These are phyloP conservation scores for Pimpla rufipes DNA, from an alignment of 2,888 invertebrate species.

Conservation along the genomic window DNA sequence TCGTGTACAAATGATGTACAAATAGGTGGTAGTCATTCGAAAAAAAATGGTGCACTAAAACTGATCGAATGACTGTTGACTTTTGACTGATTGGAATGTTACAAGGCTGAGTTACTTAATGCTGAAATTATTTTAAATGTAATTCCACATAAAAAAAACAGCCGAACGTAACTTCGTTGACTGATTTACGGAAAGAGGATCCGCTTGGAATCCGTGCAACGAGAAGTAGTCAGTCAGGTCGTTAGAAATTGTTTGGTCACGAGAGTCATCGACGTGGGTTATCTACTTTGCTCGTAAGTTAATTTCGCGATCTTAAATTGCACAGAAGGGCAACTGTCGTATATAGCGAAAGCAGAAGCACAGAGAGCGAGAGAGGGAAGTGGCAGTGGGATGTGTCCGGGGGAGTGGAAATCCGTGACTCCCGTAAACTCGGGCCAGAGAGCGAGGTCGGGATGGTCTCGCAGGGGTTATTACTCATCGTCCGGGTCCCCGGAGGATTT, in stretches of 20 bases:
- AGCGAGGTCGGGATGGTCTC: slow-evolving; percentile 69
- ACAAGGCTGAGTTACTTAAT: no score
- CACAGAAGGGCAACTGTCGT: slow-evolving; percentile 34
- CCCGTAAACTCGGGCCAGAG: slow-evolving; percentile 63
- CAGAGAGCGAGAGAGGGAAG: slow-evolving; percentile 14
- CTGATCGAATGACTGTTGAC: no score
- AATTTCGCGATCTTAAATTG: slow-evolving; percentile 59
- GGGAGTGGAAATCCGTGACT: slow-evolving; percentile 69
- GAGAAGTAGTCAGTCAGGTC: not conserved
- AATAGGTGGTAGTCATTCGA: no score
- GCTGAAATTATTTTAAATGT: no score
- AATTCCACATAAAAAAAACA: no score
- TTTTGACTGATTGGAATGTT: no score
- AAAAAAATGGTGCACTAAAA: no score
- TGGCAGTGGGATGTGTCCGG: slow-evolving; percentile 43
- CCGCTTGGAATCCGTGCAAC: not conserved
- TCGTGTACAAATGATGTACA: no score
- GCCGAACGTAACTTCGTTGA: no score
- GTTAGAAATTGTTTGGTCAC: slow-evolving; percentile 9
- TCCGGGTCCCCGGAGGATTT: slow-evolving; percentile 71
- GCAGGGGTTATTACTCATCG: slow-evolving; percentile 76
- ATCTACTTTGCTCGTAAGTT: slow-evolving; percentile 44
- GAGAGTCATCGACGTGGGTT: slow-evolving; percentile 31
- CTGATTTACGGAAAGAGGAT: no score
- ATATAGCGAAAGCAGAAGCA: slow-evolving; percentile 36